phyloP scores from a whole-genome alignment of 2,888 invertebrate genomes.

The Orthosia cruda region DNA sequence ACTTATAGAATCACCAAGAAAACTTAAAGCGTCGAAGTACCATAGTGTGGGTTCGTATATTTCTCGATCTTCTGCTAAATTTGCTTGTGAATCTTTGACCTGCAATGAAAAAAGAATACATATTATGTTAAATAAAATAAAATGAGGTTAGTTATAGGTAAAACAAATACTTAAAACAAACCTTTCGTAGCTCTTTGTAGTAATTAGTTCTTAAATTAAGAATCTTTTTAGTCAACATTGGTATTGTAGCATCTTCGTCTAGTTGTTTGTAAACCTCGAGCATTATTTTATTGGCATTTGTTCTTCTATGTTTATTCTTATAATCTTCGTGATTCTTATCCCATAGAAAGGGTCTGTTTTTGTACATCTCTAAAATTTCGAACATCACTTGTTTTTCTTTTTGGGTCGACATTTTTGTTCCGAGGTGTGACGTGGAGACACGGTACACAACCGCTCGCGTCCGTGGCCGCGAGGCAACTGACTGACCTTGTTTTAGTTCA shows the following conservation, averaged over 20 bases:
- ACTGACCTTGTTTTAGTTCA: constrained; percentile 24
- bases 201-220: constrained; percentile 43
- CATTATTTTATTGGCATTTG: constrained; percentile 4
- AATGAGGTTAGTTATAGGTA: constrained; percentile 9
- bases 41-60: constrained; percentile 35
- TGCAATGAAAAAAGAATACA: neutral
- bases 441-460: neutral
- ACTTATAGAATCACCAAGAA: constrained; percentile 27
- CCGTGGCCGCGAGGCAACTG: constrained; percentile 36
- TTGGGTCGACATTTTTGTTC: constrained; percentile 7
- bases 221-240: constrained; percentile 29
- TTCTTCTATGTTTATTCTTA: constrained; percentile 17
- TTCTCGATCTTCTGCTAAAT: neutral
- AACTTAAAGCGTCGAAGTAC: constrained; percentile 34
- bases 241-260: constrained; percentile 11
- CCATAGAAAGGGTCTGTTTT: constrained; percentile 29
- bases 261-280: constrained; percentile 23
- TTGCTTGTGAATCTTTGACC: constrained; percentile 18
- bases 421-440: too few relatives aligned
- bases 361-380: constrained; percentile 37
- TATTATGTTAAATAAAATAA: neutral
- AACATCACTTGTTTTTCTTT: constrained; percentile 34
- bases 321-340: constrained; percentile 35
- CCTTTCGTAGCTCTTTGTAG: constrained; percentile 35
- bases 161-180: constrained; percentile 3